A percentile compares a stretch with the other conserved stretches of the same genome.
phyloP scores from a whole-genome alignment of 1,140 invertebrate genomes.

The Monochamus saltuarius region DNA sequence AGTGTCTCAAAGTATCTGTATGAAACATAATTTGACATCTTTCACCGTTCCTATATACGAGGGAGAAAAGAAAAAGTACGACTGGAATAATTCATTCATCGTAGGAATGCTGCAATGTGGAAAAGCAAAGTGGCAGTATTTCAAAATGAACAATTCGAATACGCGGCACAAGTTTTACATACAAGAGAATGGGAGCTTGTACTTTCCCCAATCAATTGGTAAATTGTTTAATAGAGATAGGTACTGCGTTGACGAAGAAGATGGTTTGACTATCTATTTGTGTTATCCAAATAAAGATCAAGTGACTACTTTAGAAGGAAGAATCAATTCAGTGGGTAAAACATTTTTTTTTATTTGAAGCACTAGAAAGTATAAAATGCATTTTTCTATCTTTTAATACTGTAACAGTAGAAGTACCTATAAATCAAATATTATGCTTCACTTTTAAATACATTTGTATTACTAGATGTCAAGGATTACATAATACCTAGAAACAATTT shows the following conservation, averaged over 20 bases:
- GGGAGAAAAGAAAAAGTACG: slow-evolving; percentile 1
- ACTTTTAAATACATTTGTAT: too few species aligned
- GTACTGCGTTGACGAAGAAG: slow-evolving; percentile 22
- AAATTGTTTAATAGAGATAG: slow-evolving; percentile 7
- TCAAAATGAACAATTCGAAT: slow-evolving; percentile 13
- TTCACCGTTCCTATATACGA: slow-evolving; percentile 10
- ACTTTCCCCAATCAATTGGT: background rate
- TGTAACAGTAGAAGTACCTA: too few species aligned
- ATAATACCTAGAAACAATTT: too few species aligned
- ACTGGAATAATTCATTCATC: background rate
- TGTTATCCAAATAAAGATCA: background rate
- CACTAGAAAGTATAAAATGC: too few species aligned
- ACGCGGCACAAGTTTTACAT: slow-evolving; percentile 13
- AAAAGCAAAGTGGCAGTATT: background rate
- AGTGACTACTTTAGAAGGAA: too few species aligned
- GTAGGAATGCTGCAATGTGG: slow-evolving; percentile 1
- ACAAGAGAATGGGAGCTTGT: slow-evolving; percentile 20
- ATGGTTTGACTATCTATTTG: slow-evolving; percentile 17
- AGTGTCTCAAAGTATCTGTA: background rate
- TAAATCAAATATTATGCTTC: too few species aligned
- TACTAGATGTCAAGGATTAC: too few species aligned
- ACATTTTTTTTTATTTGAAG: too few species aligned
- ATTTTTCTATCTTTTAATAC: too few species aligned
- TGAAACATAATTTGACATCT: background rate
- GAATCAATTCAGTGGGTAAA: too few species aligned